A percentile compares a stretch with the other conserved stretches of the same genome.
Evolutionary conservation across 2,888 invertebrate species (phyloP).

Genomic region (Mactromeris polynyma): DNA sequence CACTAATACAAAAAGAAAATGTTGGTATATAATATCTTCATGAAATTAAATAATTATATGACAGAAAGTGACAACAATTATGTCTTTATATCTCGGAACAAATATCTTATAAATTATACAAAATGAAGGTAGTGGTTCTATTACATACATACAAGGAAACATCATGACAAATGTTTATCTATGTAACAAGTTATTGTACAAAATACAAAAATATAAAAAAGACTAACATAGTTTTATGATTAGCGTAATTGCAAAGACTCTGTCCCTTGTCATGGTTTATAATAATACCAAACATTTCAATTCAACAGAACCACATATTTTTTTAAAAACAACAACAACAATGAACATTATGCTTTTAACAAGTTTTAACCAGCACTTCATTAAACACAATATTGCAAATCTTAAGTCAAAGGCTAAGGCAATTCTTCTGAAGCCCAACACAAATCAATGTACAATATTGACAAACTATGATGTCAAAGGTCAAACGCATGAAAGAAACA

Average conservation of each 20-base stretch:
- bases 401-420: too few species aligned
- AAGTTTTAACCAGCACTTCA: too few species aligned
- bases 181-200: not conserved
- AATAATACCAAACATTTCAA: not conserved
- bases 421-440: too few species aligned
- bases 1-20: constrained; percentile 2
- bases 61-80: not conserved
- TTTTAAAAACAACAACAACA: too few species aligned
- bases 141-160: not conserved
- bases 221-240: not conserved
- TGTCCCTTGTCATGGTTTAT: not conserved
- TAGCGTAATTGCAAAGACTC: not conserved
- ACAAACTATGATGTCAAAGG: too few species aligned
- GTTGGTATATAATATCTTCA: not conserved
- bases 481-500: too few species aligned
- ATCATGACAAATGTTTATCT: not conserved
- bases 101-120: not conserved
- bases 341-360: too few species aligned
- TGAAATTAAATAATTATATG: not conserved
- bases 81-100: not conserved
- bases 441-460: too few species aligned
- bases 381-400: too few species aligned
- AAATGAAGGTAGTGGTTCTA: not conserved
- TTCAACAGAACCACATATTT: too few species aligned
- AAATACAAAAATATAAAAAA: not conserved